phyloP scores from a whole-genome alignment of 2,113 vertebrate species.

The Uria lomvia region DNA sequence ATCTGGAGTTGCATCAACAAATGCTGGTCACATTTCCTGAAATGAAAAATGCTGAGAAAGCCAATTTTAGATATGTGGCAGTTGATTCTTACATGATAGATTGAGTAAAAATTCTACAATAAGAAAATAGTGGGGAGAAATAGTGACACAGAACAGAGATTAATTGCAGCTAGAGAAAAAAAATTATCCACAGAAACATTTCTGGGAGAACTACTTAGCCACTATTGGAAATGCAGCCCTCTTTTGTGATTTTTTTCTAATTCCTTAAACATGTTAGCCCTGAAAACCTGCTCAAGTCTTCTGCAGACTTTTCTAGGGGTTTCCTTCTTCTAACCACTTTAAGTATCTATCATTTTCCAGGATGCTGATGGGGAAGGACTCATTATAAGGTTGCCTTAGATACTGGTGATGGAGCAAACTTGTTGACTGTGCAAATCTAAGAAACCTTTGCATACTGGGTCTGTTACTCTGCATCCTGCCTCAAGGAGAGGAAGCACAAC shows the following conservation, averaged over 20 bases:
- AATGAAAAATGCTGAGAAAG: not conserved
- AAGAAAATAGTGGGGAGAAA: not conserved
- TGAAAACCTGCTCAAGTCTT: not conserved
- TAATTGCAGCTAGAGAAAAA: not conserved
- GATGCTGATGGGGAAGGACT: not conserved
- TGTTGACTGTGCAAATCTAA: not conserved
- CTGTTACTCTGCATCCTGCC: not conserved
- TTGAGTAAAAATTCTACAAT: not conserved
- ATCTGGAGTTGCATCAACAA: not conserved
- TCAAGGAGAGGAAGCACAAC: not conserved
- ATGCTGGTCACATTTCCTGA: not conserved
- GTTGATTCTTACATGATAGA: not conserved
- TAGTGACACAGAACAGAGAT: not conserved
- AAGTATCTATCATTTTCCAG: not conserved
- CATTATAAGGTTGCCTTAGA: not conserved
- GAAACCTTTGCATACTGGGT: not conserved
- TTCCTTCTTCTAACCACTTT: not conserved
- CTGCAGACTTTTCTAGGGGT: not conserved
- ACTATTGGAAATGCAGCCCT: not conserved
- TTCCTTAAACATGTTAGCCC: not conserved
- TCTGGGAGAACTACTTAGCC: not conserved
- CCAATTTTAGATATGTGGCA: not conserved
- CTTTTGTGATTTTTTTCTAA: not conserved
- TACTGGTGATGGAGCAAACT: not conserved
- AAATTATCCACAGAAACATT: not conserved